phyloP scores from a whole-genome alignment of 1,140 invertebrate genomes.

The Melitaea cinxia region DNA sequence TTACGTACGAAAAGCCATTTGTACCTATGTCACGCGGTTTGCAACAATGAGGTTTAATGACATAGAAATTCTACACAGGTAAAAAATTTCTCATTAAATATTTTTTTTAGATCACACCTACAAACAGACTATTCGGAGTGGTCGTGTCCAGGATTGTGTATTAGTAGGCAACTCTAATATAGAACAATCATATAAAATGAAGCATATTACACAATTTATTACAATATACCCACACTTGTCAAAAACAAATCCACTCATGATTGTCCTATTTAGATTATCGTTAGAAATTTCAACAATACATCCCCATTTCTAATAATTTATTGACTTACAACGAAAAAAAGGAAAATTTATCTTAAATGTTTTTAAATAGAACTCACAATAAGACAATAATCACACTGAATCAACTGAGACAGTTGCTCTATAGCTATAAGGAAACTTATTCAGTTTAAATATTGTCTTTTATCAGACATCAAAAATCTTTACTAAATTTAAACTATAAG shows the following conservation, averaged over 20 bases:
- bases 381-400: conserved; percentile 50
- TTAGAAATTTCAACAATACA: conserved; percentile 26
- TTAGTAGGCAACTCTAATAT: conserved; percentile 16
- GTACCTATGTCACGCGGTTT: conserved; percentile 31
- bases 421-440: conserved; percentile 66
- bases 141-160: conserved; percentile 45
- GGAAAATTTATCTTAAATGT: conserved; percentile 37
- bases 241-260: conserved; percentile 2
- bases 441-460: conserved; percentile 75
- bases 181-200: conserved; percentile 22
- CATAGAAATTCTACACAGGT: conserved; percentile 64
- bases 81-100: conserved; percentile 68
- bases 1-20: conserved; percentile 11
- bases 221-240: not conserved
- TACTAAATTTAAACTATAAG: conserved; percentile 58
- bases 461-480: conserved; percentile 63
- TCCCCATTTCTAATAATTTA: conserved; percentile 45
- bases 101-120: conserved; percentile 67
- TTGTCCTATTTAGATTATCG: conserved; percentile 22
- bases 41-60: conserved; percentile 63
- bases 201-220: not conserved
- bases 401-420: conserved; percentile 38
- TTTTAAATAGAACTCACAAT: conserved; percentile 23
- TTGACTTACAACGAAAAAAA: conserved; percentile 60
- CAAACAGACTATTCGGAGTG: conserved; percentile 53